phyloP scores from a whole-genome alignment of 2,797 vertebrate genomes.

The Sciaenops ocellatus region DNA sequence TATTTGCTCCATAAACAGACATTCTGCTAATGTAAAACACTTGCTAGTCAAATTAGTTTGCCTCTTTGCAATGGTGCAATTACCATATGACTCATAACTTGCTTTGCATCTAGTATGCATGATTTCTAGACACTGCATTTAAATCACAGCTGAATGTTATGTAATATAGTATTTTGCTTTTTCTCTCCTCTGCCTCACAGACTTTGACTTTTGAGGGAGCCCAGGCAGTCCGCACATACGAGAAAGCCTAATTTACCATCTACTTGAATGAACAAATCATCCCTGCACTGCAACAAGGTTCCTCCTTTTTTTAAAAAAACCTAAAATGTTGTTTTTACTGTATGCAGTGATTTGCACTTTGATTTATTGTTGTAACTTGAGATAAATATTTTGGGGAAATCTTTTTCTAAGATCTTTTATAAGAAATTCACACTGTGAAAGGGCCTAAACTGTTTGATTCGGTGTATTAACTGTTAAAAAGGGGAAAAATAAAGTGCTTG shows the following conservation, averaged over 20 bases:
- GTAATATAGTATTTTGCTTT: conserved; percentile 10
- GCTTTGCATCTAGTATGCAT: not conserved
- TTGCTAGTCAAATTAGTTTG: not conserved
- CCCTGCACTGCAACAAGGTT: conserved; percentile 72
- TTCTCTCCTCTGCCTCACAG: conserved; percentile 78
- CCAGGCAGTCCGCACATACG: conserved; percentile 93
- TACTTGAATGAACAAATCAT: conserved; percentile 50
- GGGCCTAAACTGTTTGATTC: conserved; percentile 46
- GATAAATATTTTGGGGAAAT: conserved; percentile 63
- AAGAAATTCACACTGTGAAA: conserved; percentile 62
- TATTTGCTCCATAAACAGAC: not conserved
- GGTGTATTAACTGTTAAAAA: conserved; percentile 40
- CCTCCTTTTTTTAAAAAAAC: conserved; percentile 32
- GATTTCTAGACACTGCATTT: not conserved
- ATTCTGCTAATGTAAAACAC: not conserved
- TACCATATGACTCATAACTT: not conserved
- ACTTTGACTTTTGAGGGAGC: conserved; percentile 92
- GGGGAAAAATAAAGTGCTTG: conserved; percentile 67
- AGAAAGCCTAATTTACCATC: conserved; percentile 89
- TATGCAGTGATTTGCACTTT: conserved; percentile 61
- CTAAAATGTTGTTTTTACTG: conserved; percentile 35
- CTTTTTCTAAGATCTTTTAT: conserved; percentile 81
- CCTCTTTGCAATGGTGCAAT: conserved; percentile 3
- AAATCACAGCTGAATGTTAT: not conserved
- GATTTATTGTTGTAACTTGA: conserved; percentile 50